Evolutionary conservation across 2,113 vertebrate species (phyloP).

Genomic region (Pyxicephalus adspersus): DNA sequence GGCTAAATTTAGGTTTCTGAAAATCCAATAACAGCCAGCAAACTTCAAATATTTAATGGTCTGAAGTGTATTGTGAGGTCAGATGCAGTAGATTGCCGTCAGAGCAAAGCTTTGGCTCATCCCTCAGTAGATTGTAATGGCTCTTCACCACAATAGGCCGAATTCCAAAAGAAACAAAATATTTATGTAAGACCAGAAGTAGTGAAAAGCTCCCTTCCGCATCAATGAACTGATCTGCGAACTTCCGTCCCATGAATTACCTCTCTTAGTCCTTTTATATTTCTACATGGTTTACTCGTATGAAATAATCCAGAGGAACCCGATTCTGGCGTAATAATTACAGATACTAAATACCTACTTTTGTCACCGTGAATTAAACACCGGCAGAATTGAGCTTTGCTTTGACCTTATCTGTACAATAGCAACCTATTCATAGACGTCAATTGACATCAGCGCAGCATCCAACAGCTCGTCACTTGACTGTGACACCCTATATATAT

Average conservation of each 20-base stretch:
- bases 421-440: neutral
- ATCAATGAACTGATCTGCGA: neutral
- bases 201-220: conserved; percentile 10
- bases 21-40: too few species aligned
- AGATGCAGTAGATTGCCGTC: too few species aligned
- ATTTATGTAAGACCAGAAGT: conserved; percentile 2
- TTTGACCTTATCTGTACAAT: conserved; percentile 31
- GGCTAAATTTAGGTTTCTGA: too few species aligned
- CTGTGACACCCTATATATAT: neutral
- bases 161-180: neutral
- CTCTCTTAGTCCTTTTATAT: neutral
- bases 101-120: too few species aligned
- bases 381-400: neutral
- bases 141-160: conserved; percentile 4
- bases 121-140: too few species aligned
- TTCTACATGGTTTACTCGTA: conserved; percentile 16
- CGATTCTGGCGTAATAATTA: conserved; percentile 10
- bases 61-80: too few species aligned
- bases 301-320: conserved; percentile 12
- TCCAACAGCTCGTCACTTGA: neutral
- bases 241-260: neutral
- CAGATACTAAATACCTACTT: neutral
- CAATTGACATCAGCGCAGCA: neutral
- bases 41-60: too few species aligned
- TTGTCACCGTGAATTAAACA: conserved; percentile 7